Base-by-base conservation (phyloP, 2,797 vertebrate genomes). In the Danio kyathit region DNA sequence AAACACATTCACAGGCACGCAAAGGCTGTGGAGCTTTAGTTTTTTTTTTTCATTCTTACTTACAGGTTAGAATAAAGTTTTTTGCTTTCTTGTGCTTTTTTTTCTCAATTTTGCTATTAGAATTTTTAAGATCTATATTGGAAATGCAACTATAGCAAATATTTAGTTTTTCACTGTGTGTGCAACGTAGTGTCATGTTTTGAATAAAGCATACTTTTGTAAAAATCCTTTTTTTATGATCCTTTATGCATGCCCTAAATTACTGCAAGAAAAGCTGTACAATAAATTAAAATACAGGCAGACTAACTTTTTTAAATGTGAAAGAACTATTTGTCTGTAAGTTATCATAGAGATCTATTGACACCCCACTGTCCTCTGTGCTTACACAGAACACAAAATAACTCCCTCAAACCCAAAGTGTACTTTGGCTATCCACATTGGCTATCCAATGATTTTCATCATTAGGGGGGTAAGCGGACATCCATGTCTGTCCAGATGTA, bases 1-100 rank as follows among this genome's bases (percentile, higher is more conserved):
- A 92, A 91, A 87, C 61, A 91, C 85, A 89, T 91, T 91, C 84
- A 75, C 83, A 86, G 57, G 82, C 85, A 86, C 41, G 82, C 86
- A 81, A 86, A 57, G 12, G 19, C 83, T 84, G 76, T 82, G 83
- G 74, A 70, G 21, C 40, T 65, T 51, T 12, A 60, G 13, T 19
- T 54, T n/a, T 59, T 43, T 59, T 43, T 41, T 74, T 64, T 46
- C 44, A 40, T 57, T 66, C 61, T 83, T 11, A 61, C 69, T 86
- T 67, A 82, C 85, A 79, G 46, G 41, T 16, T 43, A 70, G 44
- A 43, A 12, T 16, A 48, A 21, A 57, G 41, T 48, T 12, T 13
- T 51, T 63, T 44, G 21, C 5, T 2, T 56, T 54, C 12, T 38
- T 10, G 5, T 17, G 0, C 21, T n/a, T 73, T 85, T 82, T 86